These are phyloP conservation scores for Tangara arthus DNA, from an alignment of 2,797 vertebrate genomes.

Conservation along the genomic window DNA sequence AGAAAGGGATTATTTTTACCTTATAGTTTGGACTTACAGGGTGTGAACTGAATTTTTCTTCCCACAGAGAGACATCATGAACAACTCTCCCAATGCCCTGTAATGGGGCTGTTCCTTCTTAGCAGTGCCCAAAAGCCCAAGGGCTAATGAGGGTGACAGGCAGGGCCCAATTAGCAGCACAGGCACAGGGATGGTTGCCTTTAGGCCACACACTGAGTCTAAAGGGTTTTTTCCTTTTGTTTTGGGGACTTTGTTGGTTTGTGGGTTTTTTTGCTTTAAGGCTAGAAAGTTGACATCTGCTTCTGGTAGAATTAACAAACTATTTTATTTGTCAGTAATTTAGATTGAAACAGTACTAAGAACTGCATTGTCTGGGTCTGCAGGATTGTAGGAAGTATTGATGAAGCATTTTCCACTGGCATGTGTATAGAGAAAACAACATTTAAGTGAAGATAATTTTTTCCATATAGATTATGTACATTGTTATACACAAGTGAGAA, in stretches of 20 bases:
- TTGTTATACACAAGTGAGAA: neutral
- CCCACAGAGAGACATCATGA: neutral
- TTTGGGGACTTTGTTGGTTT: neutral
- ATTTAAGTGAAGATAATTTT: neutral
- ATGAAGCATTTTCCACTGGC: neutral
- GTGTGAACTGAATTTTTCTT: slow-evolving; percentile 10
- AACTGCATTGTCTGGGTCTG: neutral
- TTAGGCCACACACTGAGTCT: slow-evolving; percentile 10
- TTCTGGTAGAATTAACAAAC: slow-evolving; percentile 11
- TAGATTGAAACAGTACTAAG: neutral
- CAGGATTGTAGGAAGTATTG: neutral
- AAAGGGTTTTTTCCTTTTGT: neutral
- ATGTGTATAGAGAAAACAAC: neutral
- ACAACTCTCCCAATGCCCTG: neutral
- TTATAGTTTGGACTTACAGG: slow-evolving; percentile 19
- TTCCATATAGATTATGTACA: slow-evolving; percentile 2
- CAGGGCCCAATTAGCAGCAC: neutral
- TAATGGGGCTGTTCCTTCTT: neutral
- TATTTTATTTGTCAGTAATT: neutral
- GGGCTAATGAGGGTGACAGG: neutral
- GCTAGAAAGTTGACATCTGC: slow-evolving; percentile 17
- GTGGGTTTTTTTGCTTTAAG: neutral
- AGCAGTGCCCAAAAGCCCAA: neutral
- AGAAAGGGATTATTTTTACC: slow-evolving; percentile 67
- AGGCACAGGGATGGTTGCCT: accelerated